Percentiles rank a stretch among this genome's conserved stretches.
Conservation (phyloP, 2,113 vertebrate species). For the Callionymus lyra region DNA sequence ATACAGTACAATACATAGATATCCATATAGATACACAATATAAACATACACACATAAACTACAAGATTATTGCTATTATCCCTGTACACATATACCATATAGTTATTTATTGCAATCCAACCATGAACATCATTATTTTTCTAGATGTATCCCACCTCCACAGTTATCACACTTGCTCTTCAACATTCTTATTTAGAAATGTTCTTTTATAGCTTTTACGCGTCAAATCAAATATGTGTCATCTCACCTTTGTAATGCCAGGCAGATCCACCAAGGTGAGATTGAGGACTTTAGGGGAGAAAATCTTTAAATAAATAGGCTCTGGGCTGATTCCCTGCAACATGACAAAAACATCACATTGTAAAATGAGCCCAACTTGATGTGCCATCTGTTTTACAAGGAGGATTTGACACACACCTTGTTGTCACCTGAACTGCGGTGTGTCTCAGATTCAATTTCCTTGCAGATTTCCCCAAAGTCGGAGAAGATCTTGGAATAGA, state of each 20-base stretch:
- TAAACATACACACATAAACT: no score
- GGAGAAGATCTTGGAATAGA: slow-evolving; percentile 57
- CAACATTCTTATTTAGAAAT: no score
- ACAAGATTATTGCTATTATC: no score
- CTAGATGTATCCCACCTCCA: no score
- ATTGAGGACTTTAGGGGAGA: slow-evolving; percentile 70
- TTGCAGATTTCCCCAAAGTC: slow-evolving; percentile 67
- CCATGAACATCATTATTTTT: no score
- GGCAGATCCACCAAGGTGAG: slow-evolving; percentile 74
- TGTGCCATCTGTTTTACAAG: background rate
- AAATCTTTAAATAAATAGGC: slow-evolving; percentile 73
- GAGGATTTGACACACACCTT: slow-evolving; percentile 51
- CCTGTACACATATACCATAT: no score
- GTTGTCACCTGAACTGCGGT: slow-evolving; percentile 62
- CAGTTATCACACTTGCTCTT: no score
- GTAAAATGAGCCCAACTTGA: background rate
- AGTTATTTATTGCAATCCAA: no score
- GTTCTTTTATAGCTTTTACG: no score
- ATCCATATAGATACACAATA: no score
- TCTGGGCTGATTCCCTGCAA: slow-evolving; percentile 69
- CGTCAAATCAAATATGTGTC: no score
- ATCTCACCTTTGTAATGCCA: slow-evolving; percentile 72
- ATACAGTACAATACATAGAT: no score
- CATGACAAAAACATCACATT: background rate
- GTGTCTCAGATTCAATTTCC: slow-evolving; percentile 72